phyloP scores from a whole-genome alignment of 2,113 vertebrate species.

The Corythornis cristatus region DNA sequence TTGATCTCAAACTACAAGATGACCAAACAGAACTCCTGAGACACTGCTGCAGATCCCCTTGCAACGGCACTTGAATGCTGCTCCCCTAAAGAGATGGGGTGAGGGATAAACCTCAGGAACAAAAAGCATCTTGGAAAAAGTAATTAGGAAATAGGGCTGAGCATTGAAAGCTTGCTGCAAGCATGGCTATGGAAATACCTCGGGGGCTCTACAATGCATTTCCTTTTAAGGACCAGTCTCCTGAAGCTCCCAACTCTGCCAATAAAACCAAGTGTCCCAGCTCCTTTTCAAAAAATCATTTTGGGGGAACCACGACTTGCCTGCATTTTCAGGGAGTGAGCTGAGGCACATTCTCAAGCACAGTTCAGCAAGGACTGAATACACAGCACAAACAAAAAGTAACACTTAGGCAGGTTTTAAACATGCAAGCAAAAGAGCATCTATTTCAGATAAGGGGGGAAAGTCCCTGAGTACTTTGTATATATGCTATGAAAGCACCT shows the following conservation, averaged over 20 bases:
- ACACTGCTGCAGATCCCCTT: neutral
- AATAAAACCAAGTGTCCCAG: neutral
- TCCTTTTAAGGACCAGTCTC: slow-evolving; percentile 56
- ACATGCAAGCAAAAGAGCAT: neutral
- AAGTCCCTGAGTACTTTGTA: slow-evolving; percentile 21
- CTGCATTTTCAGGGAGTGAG: neutral
- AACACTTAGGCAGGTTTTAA: neutral
- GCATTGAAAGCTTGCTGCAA: neutral
- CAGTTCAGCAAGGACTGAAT: neutral
- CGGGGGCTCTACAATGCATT: neutral
- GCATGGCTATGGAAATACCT: neutral
- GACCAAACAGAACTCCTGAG: neutral
- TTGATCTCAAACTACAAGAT: neutral
- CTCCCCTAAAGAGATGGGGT: neutral
- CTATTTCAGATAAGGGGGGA: slow-evolving; percentile 5
- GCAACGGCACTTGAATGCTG: neutral
- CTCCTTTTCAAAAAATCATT: slow-evolving; percentile 5
- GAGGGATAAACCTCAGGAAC: neutral
- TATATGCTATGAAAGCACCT: neutral
- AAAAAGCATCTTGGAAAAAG: neutral
- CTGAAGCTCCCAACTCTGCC: slow-evolving; percentile 12
- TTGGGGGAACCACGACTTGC: neutral
- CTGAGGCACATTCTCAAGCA: neutral
- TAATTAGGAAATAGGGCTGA: neutral
- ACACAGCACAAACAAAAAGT: slow-evolving; percentile 14